phyloP scores from a whole-genome alignment of 2,888 invertebrate species.

The Tipula lateralis region DNA sequence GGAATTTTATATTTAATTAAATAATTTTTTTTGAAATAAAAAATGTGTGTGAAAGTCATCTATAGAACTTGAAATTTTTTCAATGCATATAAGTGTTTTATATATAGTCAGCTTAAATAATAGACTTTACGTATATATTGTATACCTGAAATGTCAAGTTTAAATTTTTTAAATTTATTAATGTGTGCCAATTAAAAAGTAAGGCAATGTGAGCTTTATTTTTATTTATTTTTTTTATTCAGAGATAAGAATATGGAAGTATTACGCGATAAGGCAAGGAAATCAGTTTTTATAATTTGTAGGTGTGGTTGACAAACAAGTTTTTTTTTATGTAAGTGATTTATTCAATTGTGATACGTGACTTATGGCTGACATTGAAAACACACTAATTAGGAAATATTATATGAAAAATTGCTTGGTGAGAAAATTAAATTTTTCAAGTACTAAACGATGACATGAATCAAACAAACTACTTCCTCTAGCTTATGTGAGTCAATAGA shows the following conservation, averaged over 20 bases:
- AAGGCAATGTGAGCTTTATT: not conserved
- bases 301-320: not conserved
- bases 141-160: conserved; percentile 13
- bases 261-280: not conserved
- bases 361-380: not conserved
- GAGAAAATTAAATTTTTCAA: too few species aligned
- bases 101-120: not conserved
- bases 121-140: not conserved
- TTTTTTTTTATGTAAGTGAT: not conserved
- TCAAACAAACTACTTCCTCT: too few species aligned
- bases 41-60: conserved; percentile 15
- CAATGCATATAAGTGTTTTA: not conserved
- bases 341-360: not conserved
- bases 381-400: not conserved
- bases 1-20: not conserved
- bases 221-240: not conserved
- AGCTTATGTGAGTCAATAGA: too few species aligned
- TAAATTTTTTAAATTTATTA: not conserved
- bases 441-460: too few species aligned
- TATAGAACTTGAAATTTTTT: conserved; percentile 19
- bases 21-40: not conserved
- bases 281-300: not conserved
- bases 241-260: conserved; percentile 5
- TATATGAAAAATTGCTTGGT: too few species aligned
- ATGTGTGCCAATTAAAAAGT: conserved; percentile 1